These are phyloP conservation scores for Ctenosaura bakeri DNA, from an alignment of 2,797 vertebrate species.

Conservation along the genomic window DNA sequence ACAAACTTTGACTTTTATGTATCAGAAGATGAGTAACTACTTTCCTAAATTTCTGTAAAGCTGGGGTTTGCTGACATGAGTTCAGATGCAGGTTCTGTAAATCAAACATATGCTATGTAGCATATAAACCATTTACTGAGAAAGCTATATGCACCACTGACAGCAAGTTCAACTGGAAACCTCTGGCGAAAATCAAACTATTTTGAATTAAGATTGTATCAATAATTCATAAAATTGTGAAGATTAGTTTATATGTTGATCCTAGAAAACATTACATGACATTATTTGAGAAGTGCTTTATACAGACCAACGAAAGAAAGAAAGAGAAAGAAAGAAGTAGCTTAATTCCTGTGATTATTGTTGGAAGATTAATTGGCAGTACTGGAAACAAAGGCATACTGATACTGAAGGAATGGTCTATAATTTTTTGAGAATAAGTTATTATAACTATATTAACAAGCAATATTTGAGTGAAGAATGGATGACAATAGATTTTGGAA, in stretches of 20 bases:
- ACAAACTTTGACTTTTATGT: too few species aligned
- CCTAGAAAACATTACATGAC: not conserved
- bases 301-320: not conserved
- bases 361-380: not conserved
- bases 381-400: not conserved
- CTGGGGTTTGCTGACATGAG: not conserved
- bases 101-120: not conserved
- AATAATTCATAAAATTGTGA: not conserved
- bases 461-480: too few species aligned
- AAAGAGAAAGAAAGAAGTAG: too few species aligned
- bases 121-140: not conserved
- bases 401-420: not conserved
- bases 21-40: not conserved
- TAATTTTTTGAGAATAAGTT: not conserved
- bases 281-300: not conserved
- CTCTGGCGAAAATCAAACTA: not conserved
- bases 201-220: not conserved
- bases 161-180: not conserved
- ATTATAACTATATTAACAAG: not conserved
- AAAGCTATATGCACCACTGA: not conserved
- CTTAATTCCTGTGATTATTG: not conserved
- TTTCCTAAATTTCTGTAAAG: not conserved
- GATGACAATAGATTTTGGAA: not conserved
- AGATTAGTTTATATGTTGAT: not conserved
- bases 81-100: slow-evolving; percentile 4